These are phyloP conservation scores for Paedocypris sp. DNA, from an alignment of 2,113 vertebrate species.

Conservation along the genomic window DNA sequence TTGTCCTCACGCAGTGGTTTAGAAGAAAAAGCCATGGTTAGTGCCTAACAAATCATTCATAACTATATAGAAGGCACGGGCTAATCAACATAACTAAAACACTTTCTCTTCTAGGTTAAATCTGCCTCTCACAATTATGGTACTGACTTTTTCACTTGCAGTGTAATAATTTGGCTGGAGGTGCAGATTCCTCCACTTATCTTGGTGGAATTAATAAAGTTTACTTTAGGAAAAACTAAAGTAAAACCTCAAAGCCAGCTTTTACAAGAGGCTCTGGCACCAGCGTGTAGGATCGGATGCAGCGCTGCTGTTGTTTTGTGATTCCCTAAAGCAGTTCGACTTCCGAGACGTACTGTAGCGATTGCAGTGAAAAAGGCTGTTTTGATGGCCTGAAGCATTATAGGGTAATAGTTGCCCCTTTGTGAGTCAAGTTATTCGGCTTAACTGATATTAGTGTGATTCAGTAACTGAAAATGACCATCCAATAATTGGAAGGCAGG, in stretches of 20 bases:
- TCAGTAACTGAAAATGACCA: background rate
- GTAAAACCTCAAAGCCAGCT: slow-evolving; percentile 6
- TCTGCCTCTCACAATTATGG: background rate
- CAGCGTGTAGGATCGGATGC: background rate
- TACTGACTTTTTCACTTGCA: slow-evolving; percentile 8
- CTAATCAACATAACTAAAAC: background rate
- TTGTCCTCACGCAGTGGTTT: background rate
- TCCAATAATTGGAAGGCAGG: slow-evolving; percentile 6
- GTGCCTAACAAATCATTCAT: background rate
- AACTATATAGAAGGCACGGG: background rate
- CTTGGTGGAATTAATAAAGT: slow-evolving; percentile 9
- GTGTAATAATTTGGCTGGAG: slow-evolving; percentile 7
- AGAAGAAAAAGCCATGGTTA: background rate
- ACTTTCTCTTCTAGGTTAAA: slow-evolving; percentile 6
- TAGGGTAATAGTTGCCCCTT: background rate
- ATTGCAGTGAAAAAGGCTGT: background rate
- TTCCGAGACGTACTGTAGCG: background rate
- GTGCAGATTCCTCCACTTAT: slow-evolving; percentile 2
- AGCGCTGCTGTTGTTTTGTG: slow-evolving; percentile 9
- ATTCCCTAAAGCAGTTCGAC: slow-evolving; percentile 1
- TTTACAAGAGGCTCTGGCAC: slow-evolving; percentile 17
- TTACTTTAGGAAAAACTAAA: too few relatives aligned
- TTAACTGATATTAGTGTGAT: slow-evolving; percentile 6
- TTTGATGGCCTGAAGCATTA: background rate
- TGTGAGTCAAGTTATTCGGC: background rate